phyloP scores from a whole-genome alignment of 2,797 vertebrate species.

The Podargus strigoides region DNA sequence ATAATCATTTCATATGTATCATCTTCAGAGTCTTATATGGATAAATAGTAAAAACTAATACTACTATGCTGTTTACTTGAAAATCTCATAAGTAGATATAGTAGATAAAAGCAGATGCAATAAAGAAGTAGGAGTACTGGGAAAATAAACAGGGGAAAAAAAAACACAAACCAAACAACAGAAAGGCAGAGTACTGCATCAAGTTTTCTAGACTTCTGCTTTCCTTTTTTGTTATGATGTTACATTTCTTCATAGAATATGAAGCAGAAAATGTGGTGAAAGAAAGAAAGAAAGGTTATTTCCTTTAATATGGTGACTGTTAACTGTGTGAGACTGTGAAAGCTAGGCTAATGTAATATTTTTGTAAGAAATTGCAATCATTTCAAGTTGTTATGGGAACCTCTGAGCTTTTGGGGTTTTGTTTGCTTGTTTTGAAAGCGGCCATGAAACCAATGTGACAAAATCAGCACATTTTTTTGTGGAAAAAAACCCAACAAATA shows the following conservation, averaged over 20 bases:
- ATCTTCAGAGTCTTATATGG: not conserved
- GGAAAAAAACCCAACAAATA: not conserved
- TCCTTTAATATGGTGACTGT: not conserved
- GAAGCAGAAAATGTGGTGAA: not conserved
- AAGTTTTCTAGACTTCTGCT: not conserved
- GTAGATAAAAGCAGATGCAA: not conserved
- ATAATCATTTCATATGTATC: not conserved
- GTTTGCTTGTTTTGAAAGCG: not conserved
- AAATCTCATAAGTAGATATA: not conserved
- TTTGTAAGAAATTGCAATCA: not conserved
- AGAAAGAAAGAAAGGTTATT: not conserved
- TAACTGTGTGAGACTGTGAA: not conserved
- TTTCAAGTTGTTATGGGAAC: not conserved
- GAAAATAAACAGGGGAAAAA: not conserved
- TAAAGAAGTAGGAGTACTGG: not conserved
- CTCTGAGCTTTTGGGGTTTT: not conserved
- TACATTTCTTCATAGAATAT: not conserved
- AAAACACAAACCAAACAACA: not conserved
- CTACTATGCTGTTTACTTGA: not conserved
- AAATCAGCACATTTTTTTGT: not conserved
- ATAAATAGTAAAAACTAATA: not conserved
- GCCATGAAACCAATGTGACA: not conserved
- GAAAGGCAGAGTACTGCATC: not conserved
- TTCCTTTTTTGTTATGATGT: not conserved
- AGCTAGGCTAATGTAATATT: not conserved